Base-by-base conservation (phyloP, 2,113 vertebrate species). In the Macquaria ambigua region DNA sequence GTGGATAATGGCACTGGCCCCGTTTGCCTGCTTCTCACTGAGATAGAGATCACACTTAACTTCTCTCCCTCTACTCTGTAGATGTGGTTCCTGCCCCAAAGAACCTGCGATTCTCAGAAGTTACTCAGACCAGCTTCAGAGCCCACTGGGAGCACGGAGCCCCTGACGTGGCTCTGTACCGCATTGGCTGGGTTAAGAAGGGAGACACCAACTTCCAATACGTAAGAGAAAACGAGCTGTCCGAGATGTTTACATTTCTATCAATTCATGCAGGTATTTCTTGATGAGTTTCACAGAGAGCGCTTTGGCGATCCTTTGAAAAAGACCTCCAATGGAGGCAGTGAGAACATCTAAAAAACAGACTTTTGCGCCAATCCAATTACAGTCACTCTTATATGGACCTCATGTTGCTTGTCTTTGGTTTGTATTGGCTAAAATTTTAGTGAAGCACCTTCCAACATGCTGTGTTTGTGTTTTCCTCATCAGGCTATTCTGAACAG, bases 71-170 rank as follows among this genome's bases (percentile, higher is more conserved):
- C 3, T 78, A 8, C 18, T 56, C 64, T 84, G 8, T 50, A 96
- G 96, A 94, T 90, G 94, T 95, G 72, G 98, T 99, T 87, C 98
- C 98, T 86, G 95, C 98, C 10, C 98, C 98, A 39, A 95, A 93
- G 86, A 97, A 98, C 92, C 95, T 99, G 53, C 95, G 92, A 87
- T 97, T 98, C 88, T 96, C 97, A 23, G 97, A 98, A 1, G 87
- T 97, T 6, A 96, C 96, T 21, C 95, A 95, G 0, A 97, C 96
- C 74, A 98, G 97, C 90, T 99, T 99, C 91, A 95, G 96, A 88
- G 97, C 96, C 12, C 96, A 95, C 31, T 99, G 98, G 98, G 97
- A 99, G 5, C 97, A 99, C 1, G 98, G 98, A 50, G 98, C 97
- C 70, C 93, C 97, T n/a, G 98, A 99, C 72, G 98, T 99, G 3